Percentiles rank a stretch among this genome's conserved stretches.
phyloP scores from a whole-genome alignment of 35 echinoderm and acorn worm genomes.

The Holothuria glaberrima region DNA sequence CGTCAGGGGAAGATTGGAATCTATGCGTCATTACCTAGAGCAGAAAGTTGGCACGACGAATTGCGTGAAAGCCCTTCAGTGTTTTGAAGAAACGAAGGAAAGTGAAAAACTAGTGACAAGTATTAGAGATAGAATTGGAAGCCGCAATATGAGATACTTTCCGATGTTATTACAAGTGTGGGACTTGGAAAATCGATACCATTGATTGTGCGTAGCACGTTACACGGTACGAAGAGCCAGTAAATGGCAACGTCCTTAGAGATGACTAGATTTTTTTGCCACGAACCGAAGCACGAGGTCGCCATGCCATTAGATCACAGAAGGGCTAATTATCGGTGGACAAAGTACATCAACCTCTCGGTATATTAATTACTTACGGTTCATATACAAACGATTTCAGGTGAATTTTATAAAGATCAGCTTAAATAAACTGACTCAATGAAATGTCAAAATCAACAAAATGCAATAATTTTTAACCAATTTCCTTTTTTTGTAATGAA shows the following conservation, averaged over 20 bases:
- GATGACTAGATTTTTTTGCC: not conserved
- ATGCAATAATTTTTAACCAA: too few species aligned
- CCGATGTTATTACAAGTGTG: slow-evolving; percentile 55
- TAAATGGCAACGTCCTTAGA: not conserved
- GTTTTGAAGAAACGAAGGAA: slow-evolving; percentile 39
- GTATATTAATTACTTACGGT: too few species aligned
- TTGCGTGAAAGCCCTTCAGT: slow-evolving; percentile 40
- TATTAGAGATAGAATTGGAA: slow-evolving; percentile 32
- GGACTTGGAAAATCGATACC: slow-evolving; percentile 55
- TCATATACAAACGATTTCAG: too few species aligned
- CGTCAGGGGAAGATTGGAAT: slow-evolving; percentile 44
- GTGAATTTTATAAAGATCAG: too few species aligned
- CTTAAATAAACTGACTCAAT: too few species aligned
- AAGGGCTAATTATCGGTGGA: too few species aligned
- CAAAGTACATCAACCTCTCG: too few species aligned
- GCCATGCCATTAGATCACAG: too few species aligned
- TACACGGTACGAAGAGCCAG: not conserved
- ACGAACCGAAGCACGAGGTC: too few species aligned
- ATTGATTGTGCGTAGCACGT: not conserved
- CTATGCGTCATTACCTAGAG: slow-evolving; percentile 22
- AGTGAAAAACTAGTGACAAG: slow-evolving; percentile 28
- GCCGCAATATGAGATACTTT: slow-evolving; percentile 55
- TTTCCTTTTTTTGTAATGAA: too few species aligned
- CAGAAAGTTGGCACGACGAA: slow-evolving; percentile 14
- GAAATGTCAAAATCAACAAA: too few species aligned